These are phyloP conservation scores for Anolis sagrei DNA, from an alignment of 2,113 vertebrate species.

Conservation along the genomic window DNA sequence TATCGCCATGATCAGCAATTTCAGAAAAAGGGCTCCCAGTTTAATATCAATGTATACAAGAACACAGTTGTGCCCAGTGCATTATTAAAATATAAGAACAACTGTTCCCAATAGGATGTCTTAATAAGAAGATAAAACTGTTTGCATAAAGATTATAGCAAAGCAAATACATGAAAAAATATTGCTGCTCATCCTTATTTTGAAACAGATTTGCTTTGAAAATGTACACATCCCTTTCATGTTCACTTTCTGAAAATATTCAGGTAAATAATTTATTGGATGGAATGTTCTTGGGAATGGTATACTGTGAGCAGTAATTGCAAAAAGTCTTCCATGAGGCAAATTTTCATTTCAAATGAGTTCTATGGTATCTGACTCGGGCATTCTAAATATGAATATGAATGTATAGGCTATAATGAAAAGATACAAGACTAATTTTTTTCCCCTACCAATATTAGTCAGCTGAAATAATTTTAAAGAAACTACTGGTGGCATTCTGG, in stretches of 20 bases:
- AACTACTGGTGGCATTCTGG: conserved; percentile 31
- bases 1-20: not conserved
- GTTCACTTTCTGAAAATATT: conserved; percentile 34
- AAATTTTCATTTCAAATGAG: conserved; percentile 32
- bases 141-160: conserved; percentile 33
- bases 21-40: not conserved
- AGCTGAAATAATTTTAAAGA: not conserved
- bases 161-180: conserved; percentile 34
- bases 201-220: conserved; percentile 29
- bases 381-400: not conserved
- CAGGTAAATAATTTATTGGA: conserved; percentile 28
- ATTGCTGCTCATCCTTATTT: conserved; percentile 11
- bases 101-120: conserved; percentile 2
- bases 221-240: conserved; percentile 35
- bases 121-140: conserved; percentile 23
- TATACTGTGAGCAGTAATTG: conserved; percentile 16
- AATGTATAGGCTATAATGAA: not conserved
- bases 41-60: not conserved
- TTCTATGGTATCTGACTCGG: not conserved
- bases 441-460: not conserved
- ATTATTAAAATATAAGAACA: conserved; percentile 30
- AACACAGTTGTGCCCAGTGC: not conserved
- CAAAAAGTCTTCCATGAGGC: conserved; percentile 1
- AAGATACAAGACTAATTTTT: not conserved
- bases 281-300: conserved; percentile 32